These are phyloP conservation scores for Drosophila pallidifrons DNA, from an alignment of 1,140 invertebrate genomes.

Conservation along the genomic window DNA sequence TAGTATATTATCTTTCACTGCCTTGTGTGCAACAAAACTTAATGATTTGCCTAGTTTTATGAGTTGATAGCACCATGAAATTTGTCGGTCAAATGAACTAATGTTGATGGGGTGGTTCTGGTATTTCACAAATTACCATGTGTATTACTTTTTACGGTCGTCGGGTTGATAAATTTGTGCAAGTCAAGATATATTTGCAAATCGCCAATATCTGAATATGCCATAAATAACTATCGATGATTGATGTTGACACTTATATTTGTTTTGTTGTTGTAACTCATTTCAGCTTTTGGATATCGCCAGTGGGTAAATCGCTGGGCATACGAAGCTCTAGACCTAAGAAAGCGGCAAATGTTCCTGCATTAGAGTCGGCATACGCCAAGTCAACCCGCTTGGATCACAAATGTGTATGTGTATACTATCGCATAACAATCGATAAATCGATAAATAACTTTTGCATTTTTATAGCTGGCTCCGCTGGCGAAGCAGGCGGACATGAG, in stretches of 20 bases:
- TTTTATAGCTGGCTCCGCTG: conserved; percentile 89
- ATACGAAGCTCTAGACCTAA: conserved; percentile 92
- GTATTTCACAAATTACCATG: not conserved
- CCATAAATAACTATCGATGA: conserved; percentile 1
- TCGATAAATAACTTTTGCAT: not conserved
- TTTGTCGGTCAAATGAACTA: not conserved
- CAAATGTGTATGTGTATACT: conserved; percentile 88
- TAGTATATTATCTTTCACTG: no score
- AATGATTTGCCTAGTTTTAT: not conserved
- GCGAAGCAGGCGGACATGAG: conserved; percentile 94
- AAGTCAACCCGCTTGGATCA: conserved; percentile 89
- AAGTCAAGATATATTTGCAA: not conserved
- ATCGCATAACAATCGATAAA: not conserved
- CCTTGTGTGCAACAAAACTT: not conserved
- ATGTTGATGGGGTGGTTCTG: not conserved
- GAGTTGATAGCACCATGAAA: not conserved
- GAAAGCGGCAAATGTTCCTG: conserved; percentile 89
- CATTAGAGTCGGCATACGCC: conserved; percentile 90
- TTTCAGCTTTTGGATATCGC: conserved; percentile 90
- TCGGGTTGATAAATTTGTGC: not conserved
- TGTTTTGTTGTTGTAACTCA: conserved; percentile 64
- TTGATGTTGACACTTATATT: conserved; percentile 18
- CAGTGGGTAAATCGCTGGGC: conserved; percentile 90
- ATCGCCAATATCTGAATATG: not conserved
- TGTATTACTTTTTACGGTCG: not conserved